Conservation (phyloP, 2,888 invertebrate genomes). For the Tiliacea citrago region DNA sequence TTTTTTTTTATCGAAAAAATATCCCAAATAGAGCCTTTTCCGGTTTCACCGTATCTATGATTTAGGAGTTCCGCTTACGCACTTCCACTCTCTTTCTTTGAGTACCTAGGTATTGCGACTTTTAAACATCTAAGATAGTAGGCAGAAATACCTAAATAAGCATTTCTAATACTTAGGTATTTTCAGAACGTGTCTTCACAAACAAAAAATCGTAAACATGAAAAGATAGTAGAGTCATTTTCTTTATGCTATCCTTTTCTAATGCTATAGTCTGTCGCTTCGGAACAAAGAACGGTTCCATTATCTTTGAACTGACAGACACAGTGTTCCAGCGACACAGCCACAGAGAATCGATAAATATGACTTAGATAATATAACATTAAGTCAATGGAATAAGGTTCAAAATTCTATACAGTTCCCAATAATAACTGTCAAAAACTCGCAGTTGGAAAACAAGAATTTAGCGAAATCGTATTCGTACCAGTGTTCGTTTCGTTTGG, state of each 20-base stretch:
- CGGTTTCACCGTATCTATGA: neutral
- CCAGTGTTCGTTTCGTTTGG: constrained; percentile 60
- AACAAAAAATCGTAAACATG: constrained; percentile 1
- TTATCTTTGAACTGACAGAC: constrained; percentile 49
- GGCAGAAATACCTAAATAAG: neutral
- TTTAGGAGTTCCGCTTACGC: neutral
- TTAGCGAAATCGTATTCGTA: constrained; percentile 46
- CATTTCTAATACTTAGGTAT: constrained; percentile 7
- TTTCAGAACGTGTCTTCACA: constrained; percentile 30
- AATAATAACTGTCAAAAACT: constrained; percentile 55
- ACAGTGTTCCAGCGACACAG: constrained; percentile 37
- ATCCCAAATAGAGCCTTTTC: neutral
- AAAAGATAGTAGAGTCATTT: neutral
- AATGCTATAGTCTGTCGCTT: constrained; percentile 39
- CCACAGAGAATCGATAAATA: constrained; percentile 7
- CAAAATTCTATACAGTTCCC: constrained; percentile 22
- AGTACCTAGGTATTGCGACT: no score
- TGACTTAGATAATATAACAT: constrained; percentile 17
- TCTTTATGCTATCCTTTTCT: constrained; percentile 30
- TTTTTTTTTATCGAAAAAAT: neutral
- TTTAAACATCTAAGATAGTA: neutral
- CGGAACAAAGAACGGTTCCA: constrained; percentile 50
- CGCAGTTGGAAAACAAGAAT: constrained; percentile 57
- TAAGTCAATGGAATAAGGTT: constrained; percentile 9
- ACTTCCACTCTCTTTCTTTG: neutral